These are phyloP conservation scores for Arenaria interpres DNA, from an alignment of 2,113 vertebrate genomes.

Conservation along the genomic window DNA sequence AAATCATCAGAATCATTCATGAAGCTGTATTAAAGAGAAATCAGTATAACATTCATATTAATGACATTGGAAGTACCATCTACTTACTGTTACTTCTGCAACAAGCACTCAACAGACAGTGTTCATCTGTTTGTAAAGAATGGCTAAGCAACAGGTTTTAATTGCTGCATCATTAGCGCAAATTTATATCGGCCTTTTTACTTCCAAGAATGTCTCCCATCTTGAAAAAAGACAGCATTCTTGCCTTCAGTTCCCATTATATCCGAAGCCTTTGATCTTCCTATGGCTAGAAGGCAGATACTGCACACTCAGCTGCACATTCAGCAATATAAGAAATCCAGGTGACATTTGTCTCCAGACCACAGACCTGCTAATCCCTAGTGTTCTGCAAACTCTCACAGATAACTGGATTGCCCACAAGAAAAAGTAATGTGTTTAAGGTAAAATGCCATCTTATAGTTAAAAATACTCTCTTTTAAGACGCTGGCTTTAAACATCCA, in stretches of 20 bases:
- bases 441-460: background rate
- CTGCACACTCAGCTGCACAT: background rate
- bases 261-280: background rate
- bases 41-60: background rate
- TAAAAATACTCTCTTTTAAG: background rate
- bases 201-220: background rate
- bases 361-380: background rate
- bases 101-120: background rate
- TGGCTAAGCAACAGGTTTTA: background rate
- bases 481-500: background rate
- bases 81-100: background rate
- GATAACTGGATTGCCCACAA: background rate
- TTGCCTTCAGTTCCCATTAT: background rate
- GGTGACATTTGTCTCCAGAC: background rate
- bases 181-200: background rate
- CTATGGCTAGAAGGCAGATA: background rate
- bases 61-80: background rate
- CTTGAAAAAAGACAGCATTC: background rate
- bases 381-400: background rate
- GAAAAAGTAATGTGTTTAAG: background rate
- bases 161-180: background rate
- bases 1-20: constrained; percentile 61
- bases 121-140: background rate
- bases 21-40: constrained; percentile 67
- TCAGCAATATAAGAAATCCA: background rate